Percentiles rank a stretch among this genome's conserved stretches.
Evolutionary conservation across 1,140 invertebrate genomes (phyloP).

Genomic region (Zaprionus nigranus): DNA sequence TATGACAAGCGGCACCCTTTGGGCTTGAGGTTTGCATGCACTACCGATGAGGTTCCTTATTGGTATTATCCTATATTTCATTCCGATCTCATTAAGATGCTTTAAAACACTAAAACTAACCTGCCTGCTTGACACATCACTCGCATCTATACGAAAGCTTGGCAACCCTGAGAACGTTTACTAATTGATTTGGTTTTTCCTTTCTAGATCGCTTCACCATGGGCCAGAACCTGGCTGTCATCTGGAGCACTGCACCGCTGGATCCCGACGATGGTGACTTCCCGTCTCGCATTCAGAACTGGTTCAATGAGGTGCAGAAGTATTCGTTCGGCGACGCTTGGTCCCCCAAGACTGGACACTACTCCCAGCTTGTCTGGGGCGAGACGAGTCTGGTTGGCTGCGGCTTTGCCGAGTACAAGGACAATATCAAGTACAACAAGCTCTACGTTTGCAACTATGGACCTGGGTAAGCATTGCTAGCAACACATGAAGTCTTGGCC

Average conservation of each 20-base stretch:
- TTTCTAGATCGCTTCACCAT: conserved; percentile 89
- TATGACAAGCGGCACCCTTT: conserved; percentile 47
- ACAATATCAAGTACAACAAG: conserved; percentile 90
- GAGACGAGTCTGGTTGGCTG: conserved; percentile 92
- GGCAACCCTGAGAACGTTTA: neutral
- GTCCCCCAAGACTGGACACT: conserved; percentile 90
- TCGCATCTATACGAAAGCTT: neutral
- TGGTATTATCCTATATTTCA: conserved; percentile 15
- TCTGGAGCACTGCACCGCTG: conserved; percentile 90
- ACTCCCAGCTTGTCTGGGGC: conserved; percentile 93
- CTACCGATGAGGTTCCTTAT: neutral
- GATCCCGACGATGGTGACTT: conserved; percentile 89
- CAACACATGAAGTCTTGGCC: neutral
- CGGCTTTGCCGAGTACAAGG: conserved; percentile 92
- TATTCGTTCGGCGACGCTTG: conserved; percentile 89
- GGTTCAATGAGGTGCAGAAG: conserved; percentile 92
- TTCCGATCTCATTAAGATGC: conserved; percentile 24
- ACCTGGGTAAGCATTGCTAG: conserved; percentile 87
- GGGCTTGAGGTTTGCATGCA: conserved; percentile 56
- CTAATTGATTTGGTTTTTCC: neutral
- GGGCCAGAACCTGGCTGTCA: conserved; percentile 92
- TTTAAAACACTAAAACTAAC: conserved; percentile 78
- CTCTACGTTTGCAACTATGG: conserved; percentile 95
- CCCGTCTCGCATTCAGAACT: conserved; percentile 89
- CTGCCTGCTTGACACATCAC: conserved; percentile 9